Conservation (phyloP, 2,797 vertebrate genomes). For the Sphenopsis melanotis region DNA sequence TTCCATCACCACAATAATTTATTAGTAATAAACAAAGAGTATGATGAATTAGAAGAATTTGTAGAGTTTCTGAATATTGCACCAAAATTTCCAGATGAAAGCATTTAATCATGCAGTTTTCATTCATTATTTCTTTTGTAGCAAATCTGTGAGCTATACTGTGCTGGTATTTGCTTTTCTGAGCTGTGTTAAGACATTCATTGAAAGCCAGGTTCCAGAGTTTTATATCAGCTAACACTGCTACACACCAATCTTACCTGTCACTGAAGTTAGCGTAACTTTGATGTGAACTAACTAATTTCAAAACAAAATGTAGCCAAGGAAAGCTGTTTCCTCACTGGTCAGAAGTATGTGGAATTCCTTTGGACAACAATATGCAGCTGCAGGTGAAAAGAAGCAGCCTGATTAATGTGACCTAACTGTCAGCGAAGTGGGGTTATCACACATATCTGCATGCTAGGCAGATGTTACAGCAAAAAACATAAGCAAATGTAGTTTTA, state of each 20-base stretch:
- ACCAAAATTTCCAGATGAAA: slow-evolving; percentile 77
- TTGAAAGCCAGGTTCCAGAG: slow-evolving; percentile 2
- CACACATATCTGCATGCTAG: neutral
- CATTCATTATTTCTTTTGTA: slow-evolving; percentile 67
- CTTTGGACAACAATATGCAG: neutral
- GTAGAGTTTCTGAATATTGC: slow-evolving; percentile 75
- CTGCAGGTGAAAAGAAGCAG: neutral
- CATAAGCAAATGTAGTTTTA: neutral
- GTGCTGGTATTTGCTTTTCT: slow-evolving; percentile 51
- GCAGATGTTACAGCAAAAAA: neutral
- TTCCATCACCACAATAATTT: slow-evolving; percentile 82
- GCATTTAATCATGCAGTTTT: slow-evolving; percentile 76
- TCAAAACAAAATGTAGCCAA: neutral
- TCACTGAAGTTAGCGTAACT: slow-evolving; percentile 4
- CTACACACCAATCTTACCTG: slow-evolving; percentile 26
- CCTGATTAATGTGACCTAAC: neutral
- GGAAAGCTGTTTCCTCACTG: neutral
- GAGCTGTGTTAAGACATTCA: slow-evolving; percentile 41
- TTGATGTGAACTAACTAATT: slow-evolving; percentile 50
- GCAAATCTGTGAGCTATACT: slow-evolving; percentile 52
- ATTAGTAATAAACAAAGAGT: slow-evolving; percentile 82
- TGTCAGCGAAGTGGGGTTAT: neutral
- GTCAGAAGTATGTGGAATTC: neutral
- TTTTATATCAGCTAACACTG: slow-evolving; percentile 34
- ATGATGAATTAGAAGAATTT: slow-evolving; percentile 76